Conservation (phyloP, 2,113 vertebrate species). For the Anguilla rostrata region DNA sequence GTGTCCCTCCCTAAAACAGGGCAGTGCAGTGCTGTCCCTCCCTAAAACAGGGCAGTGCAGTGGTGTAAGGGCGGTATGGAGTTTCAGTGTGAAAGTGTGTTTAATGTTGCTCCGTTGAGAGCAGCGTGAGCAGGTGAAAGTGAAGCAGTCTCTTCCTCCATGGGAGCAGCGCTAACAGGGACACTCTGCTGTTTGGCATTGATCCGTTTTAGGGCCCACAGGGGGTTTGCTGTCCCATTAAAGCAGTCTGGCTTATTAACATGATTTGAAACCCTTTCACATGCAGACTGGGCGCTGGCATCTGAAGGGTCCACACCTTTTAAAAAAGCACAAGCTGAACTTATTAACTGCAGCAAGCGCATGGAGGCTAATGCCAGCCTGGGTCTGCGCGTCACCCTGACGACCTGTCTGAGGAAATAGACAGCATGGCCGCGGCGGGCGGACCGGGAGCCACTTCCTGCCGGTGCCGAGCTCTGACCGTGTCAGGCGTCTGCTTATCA, state of each 20-base stretch:
- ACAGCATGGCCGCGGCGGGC: slow-evolving; percentile 28
- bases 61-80: too few species aligned
- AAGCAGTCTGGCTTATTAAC: slow-evolving; percentile 17
- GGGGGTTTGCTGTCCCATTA: slow-evolving; percentile 8
- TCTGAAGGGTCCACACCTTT: slow-evolving; percentile 2
- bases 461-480: slow-evolving; percentile 19
- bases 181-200: neutral
- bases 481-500: slow-evolving; percentile 38
- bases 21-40: too few species aligned
- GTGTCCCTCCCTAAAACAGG: too few species aligned
- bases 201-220: slow-evolving; percentile 4
- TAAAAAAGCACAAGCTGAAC: neutral
- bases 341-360: neutral
- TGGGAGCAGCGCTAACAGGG: neutral
- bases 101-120: too few species aligned
- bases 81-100: too few species aligned
- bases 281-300: neutral
- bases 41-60: too few species aligned
- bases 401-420: slow-evolving; percentile 23
- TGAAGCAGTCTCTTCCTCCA: neutral
- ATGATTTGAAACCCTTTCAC: slow-evolving; percentile 26
- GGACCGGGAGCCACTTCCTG: slow-evolving; percentile 30
- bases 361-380: slow-evolving; percentile 30
- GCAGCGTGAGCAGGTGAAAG: too few species aligned
- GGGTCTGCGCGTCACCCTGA: slow-evolving; percentile 31